Evolutionary conservation across 2,797 vertebrate genomes (phyloP), one percentile per base, ranked within the genome.

Genomic region (Heteromormyrus szaboi): DNA sequence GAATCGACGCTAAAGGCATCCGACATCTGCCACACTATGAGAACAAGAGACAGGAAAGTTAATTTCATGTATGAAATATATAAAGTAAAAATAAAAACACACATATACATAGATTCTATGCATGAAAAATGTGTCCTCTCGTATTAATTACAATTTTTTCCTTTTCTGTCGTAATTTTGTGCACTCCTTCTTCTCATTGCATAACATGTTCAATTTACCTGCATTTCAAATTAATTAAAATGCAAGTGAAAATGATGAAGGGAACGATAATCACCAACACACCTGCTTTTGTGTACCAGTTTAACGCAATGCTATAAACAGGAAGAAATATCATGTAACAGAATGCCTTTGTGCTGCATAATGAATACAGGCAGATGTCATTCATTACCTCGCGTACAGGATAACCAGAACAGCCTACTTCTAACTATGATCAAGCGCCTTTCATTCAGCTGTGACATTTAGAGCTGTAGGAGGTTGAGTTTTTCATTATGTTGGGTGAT

Each of bases 401-500:
- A 87, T 90, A 92, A 93, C 89, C 68, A 54, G 72, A 46, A 53
- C 88, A 37, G 22, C 37, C 91, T 90, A 90, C 29, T 14, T 56
- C 33, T 12, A 33, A 59, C 48, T 19, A 37, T 84, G 91, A 94
- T 94, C 93, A 94, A 92, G 93, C 91, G 33, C 89, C 91, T 89
- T 88, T 54, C 91, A 85, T 87, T 92, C 87, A 65, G n/a, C 59
- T 68, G 25, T 90, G 88, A 88, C 92, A 90, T 90, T 90, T 85
- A 91, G 89, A 91, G 89, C 59, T 92, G 83, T 41, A 25, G 50
- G 29, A 84, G 87, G 88, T 91, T 89, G 84, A 87, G 91, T 89
- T 93, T 93, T 91, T 91, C 91, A 91, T 87, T 92, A 92, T 89
- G 90, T 91, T 91, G 85, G 54, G 89, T 93, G 92, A 95, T 94